Evolutionary conservation across 2,888 invertebrate genomes (phyloP).

Genomic region (Hipparchia sbordonii): DNA sequence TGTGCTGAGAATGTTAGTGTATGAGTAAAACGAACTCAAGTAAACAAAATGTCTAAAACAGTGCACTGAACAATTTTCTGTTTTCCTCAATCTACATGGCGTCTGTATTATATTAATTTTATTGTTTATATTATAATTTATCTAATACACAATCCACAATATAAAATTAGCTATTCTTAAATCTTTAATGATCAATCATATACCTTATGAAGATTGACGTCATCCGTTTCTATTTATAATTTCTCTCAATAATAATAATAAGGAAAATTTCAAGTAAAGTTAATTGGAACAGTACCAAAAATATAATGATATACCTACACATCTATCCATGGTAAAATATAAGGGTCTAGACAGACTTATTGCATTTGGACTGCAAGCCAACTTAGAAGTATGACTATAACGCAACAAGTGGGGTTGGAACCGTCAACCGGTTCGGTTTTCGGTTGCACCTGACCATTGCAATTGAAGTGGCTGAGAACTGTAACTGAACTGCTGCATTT

Average conservation of each 20-base stretch:
- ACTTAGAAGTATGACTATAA: no score
- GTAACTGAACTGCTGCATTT: no score
- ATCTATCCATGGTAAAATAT: background rate
- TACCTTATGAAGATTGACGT: background rate
- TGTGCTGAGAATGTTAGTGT: background rate
- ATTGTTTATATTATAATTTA: background rate
- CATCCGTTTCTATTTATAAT: constrained; percentile 7
- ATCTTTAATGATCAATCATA: constrained; percentile 5
- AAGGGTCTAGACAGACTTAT: no score
- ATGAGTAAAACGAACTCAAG: background rate
- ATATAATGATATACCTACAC: no score
- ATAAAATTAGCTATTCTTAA: constrained; percentile 4
- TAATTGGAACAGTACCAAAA: constrained; percentile 9
- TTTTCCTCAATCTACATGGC: background rate
- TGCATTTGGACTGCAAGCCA: no score
- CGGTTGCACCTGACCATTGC: no score
- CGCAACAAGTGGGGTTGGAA: no score
- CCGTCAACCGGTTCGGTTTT: no score
- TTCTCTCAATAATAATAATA: background rate
- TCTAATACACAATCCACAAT: background rate
- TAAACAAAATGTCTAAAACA: no score
- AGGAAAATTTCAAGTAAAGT: constrained; percentile 1
- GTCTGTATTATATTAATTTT: background rate
- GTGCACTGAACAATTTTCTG: background rate
- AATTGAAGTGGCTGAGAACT: no score